These are phyloP conservation scores for Macaria liturata DNA, from an alignment of 2,888 invertebrate genomes.

Conservation along the genomic window DNA sequence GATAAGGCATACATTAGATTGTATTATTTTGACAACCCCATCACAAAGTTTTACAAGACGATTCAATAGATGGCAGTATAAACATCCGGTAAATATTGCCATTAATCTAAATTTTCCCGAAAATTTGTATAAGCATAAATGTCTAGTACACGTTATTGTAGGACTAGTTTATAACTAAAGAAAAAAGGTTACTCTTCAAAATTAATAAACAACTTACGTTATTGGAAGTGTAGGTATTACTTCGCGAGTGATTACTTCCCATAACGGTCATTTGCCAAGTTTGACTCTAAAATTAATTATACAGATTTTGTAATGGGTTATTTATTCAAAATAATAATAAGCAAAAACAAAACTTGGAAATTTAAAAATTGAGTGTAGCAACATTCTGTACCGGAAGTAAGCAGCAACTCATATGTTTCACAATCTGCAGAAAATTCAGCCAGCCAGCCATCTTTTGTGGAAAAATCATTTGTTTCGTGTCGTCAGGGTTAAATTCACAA, in stretches of 20 bases:
- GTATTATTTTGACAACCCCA: background rate
- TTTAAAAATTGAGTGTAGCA: constrained; percentile 41
- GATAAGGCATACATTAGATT: too few relatives aligned
- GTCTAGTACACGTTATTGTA: too few relatives aligned
- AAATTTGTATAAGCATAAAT: background rate
- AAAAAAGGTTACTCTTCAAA: too few relatives aligned
- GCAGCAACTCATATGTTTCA: constrained; percentile 80
- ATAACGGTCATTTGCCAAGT: too few relatives aligned
- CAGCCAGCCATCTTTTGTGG: constrained; percentile 89
- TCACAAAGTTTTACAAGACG: background rate
- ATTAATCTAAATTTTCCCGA: background rate
- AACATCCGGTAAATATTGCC: constrained; percentile 11
- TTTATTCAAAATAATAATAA: too few relatives aligned
- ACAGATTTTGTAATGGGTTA: too few relatives aligned
- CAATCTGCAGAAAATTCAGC: constrained; percentile 82
- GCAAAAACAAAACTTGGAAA: too few relatives aligned
- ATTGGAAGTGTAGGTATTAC: too few relatives aligned
- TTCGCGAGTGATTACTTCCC: too few relatives aligned
- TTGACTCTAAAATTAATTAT: too few relatives aligned
- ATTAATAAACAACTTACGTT: too few relatives aligned
- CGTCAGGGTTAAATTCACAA: constrained; percentile 89
- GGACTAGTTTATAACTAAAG: too few relatives aligned
- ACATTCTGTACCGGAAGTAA: constrained; percentile 70
- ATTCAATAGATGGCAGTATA: constrained; percentile 8
- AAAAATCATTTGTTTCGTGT: constrained; percentile 88